These are phyloP conservation scores for Xanthia togata DNA, from an alignment of 2,888 invertebrate genomes.

Conservation along the genomic window DNA sequence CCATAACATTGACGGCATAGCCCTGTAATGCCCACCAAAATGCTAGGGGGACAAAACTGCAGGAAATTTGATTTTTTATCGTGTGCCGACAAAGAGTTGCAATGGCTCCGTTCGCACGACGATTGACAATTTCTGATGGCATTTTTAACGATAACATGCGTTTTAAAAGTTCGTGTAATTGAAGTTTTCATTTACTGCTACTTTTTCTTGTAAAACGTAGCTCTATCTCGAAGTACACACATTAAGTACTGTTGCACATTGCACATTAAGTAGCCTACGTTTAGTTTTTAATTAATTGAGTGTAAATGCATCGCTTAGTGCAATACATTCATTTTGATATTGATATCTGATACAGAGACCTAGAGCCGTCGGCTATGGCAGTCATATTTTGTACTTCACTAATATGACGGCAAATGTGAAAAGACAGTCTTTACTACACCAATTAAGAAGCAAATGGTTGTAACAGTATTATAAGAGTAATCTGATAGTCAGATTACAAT, in stretches of 20 bases:
- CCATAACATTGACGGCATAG: constrained; percentile 22
- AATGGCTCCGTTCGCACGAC: constrained; percentile 44
- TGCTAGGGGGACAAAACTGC: constrained; percentile 63
- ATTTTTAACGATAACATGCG: constrained; percentile 56
- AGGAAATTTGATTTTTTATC: constrained; percentile 80
- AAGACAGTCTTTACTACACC: too few relatives aligned
- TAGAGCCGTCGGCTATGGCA: not conserved
- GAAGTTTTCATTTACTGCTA: constrained; percentile 11
- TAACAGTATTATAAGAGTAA: too few relatives aligned
- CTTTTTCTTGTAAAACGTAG: not conserved
- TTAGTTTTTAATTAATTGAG: not conserved
- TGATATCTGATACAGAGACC: not conserved
- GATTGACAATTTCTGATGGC: constrained; percentile 62
- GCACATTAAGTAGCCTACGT: not conserved
- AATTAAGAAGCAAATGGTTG: too few relatives aligned
- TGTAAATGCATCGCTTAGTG: not conserved
- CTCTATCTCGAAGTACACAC: too few relatives aligned
- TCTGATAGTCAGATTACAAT: too few relatives aligned
- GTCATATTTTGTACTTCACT: not conserved
- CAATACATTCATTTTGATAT: not conserved
- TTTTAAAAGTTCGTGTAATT: constrained; percentile 17
- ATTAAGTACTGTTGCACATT: too few relatives aligned
- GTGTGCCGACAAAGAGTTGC: constrained; percentile 60
- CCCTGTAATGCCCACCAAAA: constrained; percentile 27
- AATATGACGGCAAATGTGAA: too few relatives aligned